These are phyloP conservation scores for Siphamia tubifer DNA, from an alignment of 2,113 vertebrate genomes.

Conservation along the genomic window DNA sequence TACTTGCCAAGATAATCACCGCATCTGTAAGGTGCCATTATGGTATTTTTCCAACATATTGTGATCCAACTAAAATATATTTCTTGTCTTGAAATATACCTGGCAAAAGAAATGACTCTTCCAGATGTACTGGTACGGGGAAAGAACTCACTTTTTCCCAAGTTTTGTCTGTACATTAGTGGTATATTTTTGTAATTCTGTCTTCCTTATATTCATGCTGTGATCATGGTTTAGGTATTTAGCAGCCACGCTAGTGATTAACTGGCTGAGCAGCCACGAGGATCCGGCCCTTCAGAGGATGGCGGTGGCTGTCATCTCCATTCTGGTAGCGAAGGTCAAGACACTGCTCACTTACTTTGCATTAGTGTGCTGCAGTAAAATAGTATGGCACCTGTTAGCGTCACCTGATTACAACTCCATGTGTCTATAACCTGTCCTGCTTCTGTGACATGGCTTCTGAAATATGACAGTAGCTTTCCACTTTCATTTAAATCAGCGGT, in stretches of 20 bases:
- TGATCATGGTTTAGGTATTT: conserved; percentile 83
- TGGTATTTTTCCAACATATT: conserved; percentile 29
- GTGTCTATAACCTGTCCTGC: not conserved
- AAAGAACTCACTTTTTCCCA: not conserved
- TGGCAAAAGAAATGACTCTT: conserved; percentile 36
- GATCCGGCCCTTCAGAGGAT: conserved; percentile 92
- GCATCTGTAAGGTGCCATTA: not conserved
- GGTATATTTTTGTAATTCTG: conserved; percentile 21
- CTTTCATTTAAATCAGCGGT: not conserved
- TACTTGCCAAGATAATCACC: conserved; percentile 33
- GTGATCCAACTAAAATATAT: conserved; percentile 15
- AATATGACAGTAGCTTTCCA: not conserved
- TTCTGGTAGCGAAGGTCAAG: conserved; percentile 91
- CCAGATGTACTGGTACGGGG: conserved; percentile 18
- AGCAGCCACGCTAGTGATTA: conserved; percentile 92
- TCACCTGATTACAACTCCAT: not conserved
- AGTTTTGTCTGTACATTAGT: not conserved
- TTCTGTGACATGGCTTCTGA: not conserved
- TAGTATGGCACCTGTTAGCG: conserved; percentile 18
- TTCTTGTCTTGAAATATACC: conserved; percentile 3
- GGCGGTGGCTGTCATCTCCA: conserved; percentile 92
- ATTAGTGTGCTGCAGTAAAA: conserved; percentile 10
- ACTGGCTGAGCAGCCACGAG: conserved; percentile 90
- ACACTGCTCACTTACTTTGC: conserved; percentile 19
- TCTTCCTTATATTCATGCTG: conserved; percentile 2